Percentiles rank a stretch among this genome's conserved stretches.
Evolutionary conservation across 2,797 vertebrate species (phyloP).

Genomic region (Coranthus polyacanthus): DNA sequence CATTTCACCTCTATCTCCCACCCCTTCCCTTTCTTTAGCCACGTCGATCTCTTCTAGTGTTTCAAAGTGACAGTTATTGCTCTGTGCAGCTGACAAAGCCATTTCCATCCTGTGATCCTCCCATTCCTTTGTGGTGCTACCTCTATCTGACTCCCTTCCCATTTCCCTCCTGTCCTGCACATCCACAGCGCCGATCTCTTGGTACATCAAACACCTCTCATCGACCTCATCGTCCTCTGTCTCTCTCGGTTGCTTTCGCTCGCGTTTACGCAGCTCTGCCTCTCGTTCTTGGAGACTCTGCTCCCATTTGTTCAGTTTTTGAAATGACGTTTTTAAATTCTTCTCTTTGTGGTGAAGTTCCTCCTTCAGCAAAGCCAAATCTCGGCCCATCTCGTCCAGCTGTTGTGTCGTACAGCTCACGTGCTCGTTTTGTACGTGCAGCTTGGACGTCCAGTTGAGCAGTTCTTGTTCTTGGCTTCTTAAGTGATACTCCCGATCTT

Average conservation of each 20-base stretch:
- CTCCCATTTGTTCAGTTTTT: conserved; percentile 57
- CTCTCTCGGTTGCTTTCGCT: neutral
- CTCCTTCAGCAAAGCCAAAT: conserved; percentile 57
- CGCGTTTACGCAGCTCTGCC: conserved; percentile 13
- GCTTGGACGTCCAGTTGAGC: conserved; percentile 54
- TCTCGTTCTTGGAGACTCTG: conserved; percentile 50
- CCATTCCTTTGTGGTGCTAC: neutral
- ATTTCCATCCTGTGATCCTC: conserved; percentile 28
- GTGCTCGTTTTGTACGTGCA: conserved; percentile 40
- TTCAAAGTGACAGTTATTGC: conserved; percentile 48
- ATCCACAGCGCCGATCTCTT: conserved; percentile 42
- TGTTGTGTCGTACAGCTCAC: conserved; percentile 48
- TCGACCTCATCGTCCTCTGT: neutral
- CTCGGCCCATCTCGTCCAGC: conserved; percentile 55
- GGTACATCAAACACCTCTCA: conserved; percentile 19
- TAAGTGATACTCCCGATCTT: conserved; percentile 58
- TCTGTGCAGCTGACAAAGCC: conserved; percentile 20
- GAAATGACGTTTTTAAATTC: conserved; percentile 23
- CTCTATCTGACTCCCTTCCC: conserved; percentile 15
- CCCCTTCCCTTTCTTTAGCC: conserved; percentile 14
- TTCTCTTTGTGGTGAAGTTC: conserved; percentile 62
- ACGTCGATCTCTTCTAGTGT: conserved; percentile 28
- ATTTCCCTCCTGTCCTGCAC: conserved; percentile 8
- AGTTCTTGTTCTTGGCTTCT: conserved; percentile 61
- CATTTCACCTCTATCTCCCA: neutral